Base-by-base conservation (phyloP, 2,113 vertebrate genomes). In the Laterallus jamaicensis region DNA sequence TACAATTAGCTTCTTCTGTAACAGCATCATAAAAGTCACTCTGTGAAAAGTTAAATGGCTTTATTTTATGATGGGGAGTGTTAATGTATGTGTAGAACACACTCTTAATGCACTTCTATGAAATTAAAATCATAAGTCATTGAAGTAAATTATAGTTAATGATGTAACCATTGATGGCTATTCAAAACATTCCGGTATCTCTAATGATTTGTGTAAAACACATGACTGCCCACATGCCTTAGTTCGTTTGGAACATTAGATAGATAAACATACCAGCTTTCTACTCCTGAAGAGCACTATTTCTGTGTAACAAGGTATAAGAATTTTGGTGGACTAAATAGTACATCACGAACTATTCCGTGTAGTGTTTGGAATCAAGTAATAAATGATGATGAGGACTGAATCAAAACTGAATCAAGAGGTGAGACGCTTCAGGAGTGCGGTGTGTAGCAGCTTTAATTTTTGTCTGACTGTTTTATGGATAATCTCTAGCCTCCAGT, bases 31-130 rank as follows among this genome's bases (percentile, higher is more conserved):
- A 95, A 95, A 96, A 94, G 92, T 96, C 94, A 92, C 79, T 86
- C 93, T 90, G 25, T 93, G 74, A 69, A 88, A 96, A 97, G 84
- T 93, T 96, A 95, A 97, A 86, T 96, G 85, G 64, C 67, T 90
- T 91, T 95, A 69, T 97, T 97, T 97, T 97, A 95, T 95, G 78
- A 67, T 90, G 40, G 92, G 71, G 93, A 93, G 80, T 95, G 93
- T 95, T 96, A 97, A 94, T 97, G 91, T 94, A 96, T 92, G 64
- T 96, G 79, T 96, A 95, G 79, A 97, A 92, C 77, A 96, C 69
- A 96, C 39, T 92, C 60, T 92, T 97, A 97, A 93, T 97, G 76
- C 54, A 92, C 74, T 96, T 96, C 78, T 81, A 52, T 82, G 88
- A 92, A 94, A 94, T 91, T 54, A 71, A 96, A 95, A 95, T 96